Base-by-base conservation (phyloP, 2,888 invertebrate species). In the Idaea straminata region DNA sequence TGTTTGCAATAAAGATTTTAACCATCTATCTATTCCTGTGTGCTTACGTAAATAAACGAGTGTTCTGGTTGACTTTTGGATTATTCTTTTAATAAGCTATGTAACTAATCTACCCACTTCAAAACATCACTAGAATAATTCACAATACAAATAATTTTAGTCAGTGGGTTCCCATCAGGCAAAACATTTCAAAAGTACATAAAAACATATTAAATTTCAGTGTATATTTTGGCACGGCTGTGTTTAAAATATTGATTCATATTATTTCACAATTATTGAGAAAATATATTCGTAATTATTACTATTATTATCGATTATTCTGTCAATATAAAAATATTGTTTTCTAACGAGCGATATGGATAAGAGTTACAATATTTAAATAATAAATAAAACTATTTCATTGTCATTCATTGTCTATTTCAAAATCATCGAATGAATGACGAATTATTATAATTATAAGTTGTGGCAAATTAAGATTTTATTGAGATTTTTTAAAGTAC, bases 161-260 rank as follows among this genome's bases (percentile, higher is more conserved):
- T 25, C 25, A 25, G 25, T 25, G 25, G 25, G 25, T 25, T 25
- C 25, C 25, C 25, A 25, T 25, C 25, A 25, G 25, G 25, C 25
- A 25, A 58, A 38, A 35, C 70, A 58, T 61, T 64, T 64, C 61
- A 65, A 65, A 13, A 47, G 47, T 13, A 47, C n/a, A n/a, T 60
- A n/a, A 64, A 70, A 71, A 25, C 25, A 25, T 25, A 25, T 25
- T 25, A 25, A 25, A 25, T 25, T 25, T 25, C 62, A 62, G 61
- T 68, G 63, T 74, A 71, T 81, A 78, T 83, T 88, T 89, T 89
- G 89, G 89, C 89, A 89, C 89, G 80, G 85, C 74, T 81, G 72
- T 74, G 77, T 84, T 82, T 74, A 81, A 82, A 83, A 4, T 47
- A 47, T 47, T 47, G 6, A 4, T 47, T 10, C 13, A 7, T 47